Base-by-base conservation (phyloP, 1,140 invertebrate species). In the Dreissena rostriformis region DNA sequence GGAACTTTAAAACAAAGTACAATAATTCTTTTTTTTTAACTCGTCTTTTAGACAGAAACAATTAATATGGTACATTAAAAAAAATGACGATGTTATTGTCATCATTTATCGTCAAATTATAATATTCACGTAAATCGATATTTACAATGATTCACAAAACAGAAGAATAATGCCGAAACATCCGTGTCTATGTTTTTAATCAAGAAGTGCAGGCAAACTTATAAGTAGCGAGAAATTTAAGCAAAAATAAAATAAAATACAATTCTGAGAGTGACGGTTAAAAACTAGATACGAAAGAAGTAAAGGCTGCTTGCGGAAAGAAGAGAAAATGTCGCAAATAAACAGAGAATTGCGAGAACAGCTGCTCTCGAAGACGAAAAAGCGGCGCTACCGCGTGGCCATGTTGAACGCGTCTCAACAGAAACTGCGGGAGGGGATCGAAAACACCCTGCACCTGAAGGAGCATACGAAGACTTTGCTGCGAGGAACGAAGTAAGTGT, bases 351-450 rank as follows among this genome's bases (percentile, higher is more conserved):
- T 84, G 22, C 66, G 82, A 11, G 82, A 84, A 52, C 63, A 73
- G 7, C 82, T 84, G 19, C n/a, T 84, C 4, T 63, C 66, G 1
- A 77, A 84, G n/a, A 75, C 73, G 7, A 65, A 84, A 29, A 84
- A 78, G 76, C 51, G 74, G 26, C 67, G 61, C 49, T 84, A 70
- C 51, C 65, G 82, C 0, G 82, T 84, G 12, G 72, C 75, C 19
- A 84, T 84, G 82, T 65, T 84, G 49, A 68, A 78, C n/a, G 75
- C 65, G 7, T 77, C 82, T 12, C 82, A 84, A 29, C 75, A 84
- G 65, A 51, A 71, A 53, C 29, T 84, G 8, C 51, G 82, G 17
- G 66, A 53, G 14, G 57, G 82, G n/a, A 72, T 84, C 12, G 75
- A 84, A 68, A 68, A 77, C 28, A 84, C 75, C 39, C 29, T 84